phyloP scores from a whole-genome alignment of 2,113 vertebrate genomes.

The Gymnocephalus cernua region DNA sequence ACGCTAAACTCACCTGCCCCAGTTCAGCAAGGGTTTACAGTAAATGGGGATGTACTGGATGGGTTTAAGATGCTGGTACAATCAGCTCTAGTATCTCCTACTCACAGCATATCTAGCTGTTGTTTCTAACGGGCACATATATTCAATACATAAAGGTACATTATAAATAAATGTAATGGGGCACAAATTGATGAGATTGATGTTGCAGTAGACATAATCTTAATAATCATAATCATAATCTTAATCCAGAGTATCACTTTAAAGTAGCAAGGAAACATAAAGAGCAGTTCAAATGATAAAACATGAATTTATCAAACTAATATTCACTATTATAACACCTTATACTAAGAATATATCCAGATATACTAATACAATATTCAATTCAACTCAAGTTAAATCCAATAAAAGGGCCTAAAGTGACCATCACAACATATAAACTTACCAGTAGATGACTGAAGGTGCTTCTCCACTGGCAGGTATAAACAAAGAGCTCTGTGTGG shows the following conservation, averaged over 20 bases:
- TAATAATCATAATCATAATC: no score
- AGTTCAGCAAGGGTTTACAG: slow-evolving; percentile 49
- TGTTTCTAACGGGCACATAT: not conserved
- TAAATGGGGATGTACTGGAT: slow-evolving; percentile 46
- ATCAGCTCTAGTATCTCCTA: slow-evolving; percentile 6
- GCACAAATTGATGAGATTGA: not conserved
- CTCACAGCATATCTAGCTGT: not conserved
- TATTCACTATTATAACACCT: not conserved
- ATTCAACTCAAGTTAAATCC: not conserved
- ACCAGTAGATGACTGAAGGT: slow-evolving; percentile 58
- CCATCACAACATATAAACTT: slow-evolving; percentile 40
- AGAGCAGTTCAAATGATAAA: not conserved
- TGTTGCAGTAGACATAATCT: not conserved
- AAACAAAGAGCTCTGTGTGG: slow-evolving; percentile 51
- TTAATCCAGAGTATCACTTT: not conserved
- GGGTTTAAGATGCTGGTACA: slow-evolving; percentile 46
- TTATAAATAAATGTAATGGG: not conserved
- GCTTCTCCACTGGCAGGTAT: not conserved
- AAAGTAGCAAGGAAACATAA: not conserved
- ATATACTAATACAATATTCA: not conserved
- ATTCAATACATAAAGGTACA: not conserved
- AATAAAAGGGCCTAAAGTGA: not conserved
- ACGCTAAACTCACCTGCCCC: not conserved
- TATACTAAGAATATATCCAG: not conserved
- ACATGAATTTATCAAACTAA: not conserved